phyloP scores from a whole-genome alignment of 2,888 invertebrate species.

The Lasioglossum calceatum region DNA sequence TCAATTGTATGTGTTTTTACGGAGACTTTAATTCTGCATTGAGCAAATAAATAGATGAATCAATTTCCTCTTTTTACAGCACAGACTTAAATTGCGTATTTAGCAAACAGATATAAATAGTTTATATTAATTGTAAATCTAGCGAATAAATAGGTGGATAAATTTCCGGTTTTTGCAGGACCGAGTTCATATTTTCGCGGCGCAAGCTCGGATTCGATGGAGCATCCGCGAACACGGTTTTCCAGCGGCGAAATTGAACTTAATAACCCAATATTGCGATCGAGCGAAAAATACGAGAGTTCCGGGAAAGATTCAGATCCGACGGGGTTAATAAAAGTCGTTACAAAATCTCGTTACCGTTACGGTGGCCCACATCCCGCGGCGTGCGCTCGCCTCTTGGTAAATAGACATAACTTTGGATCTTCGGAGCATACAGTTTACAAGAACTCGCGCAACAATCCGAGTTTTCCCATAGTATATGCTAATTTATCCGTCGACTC shows the following conservation, averaged over 20 bases:
- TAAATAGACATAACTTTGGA: constrained; percentile 31
- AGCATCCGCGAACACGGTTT: background rate
- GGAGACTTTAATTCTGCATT: no score
- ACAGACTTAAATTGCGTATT: no score
- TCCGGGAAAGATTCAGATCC: constrained; percentile 19
- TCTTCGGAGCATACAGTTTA: constrained; percentile 37
- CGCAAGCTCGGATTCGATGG: background rate
- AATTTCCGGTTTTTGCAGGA: background rate
- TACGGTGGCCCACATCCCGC: background rate
- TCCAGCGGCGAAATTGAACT: background rate
- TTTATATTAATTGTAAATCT: background rate
- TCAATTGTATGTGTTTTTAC: no score
- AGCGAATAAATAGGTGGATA: background rate
- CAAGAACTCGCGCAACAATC: constrained; percentile 40
- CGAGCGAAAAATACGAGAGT: background rate
- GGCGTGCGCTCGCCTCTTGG: background rate
- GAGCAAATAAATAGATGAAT: no score
- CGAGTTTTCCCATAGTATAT: constrained; percentile 21
- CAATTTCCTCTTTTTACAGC: no score
- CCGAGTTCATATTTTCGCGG: background rate
- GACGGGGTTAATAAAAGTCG: constrained; percentile 48
- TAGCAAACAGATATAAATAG: background rate
- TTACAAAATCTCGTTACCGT: constrained; percentile 43
- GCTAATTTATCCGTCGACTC: constrained; percentile 32
- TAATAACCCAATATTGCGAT: constrained; percentile 12